Evolutionary conservation across 2,113 vertebrate species (phyloP).

Genomic region (Crocuta crocuta): DNA sequence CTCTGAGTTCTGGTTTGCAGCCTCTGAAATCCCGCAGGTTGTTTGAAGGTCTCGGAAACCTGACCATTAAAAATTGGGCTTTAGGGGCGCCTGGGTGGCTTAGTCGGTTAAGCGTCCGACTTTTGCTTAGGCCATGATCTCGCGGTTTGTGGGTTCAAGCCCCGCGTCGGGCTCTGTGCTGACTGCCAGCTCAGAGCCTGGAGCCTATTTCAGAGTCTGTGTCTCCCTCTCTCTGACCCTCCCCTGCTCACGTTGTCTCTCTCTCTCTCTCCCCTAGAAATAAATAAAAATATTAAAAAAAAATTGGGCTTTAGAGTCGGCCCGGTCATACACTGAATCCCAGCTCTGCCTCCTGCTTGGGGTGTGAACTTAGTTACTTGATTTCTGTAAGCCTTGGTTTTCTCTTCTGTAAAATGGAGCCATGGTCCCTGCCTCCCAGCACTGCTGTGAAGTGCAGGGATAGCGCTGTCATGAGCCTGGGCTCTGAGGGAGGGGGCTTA

Average conservation of each 20-base stretch:
- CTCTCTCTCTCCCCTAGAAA: no score
- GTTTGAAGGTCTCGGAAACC: not conserved
- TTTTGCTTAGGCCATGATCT: no score
- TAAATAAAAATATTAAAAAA: no score
- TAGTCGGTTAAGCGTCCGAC: no score
- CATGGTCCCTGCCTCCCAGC: not conserved
- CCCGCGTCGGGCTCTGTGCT: no score
- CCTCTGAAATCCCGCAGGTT: not conserved
- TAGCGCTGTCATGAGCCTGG: rapidly evolving
- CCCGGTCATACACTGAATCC: not conserved
- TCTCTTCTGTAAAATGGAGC: not conserved
- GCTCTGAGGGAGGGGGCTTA: not conserved
- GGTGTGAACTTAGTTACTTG: not conserved
- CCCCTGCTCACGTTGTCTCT: no score
- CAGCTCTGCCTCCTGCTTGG: not conserved
- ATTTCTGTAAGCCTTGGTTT: not conserved
- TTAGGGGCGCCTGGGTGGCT: no score
- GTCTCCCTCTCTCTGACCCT: no score
- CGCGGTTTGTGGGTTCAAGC: no score
- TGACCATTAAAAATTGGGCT: not conserved
- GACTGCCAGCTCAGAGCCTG: no score
- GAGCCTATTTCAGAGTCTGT: no score
- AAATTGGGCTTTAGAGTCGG: not conserved
- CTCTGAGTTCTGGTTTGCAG: not conserved
- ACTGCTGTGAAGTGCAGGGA: not conserved